Percentiles rank a stretch among this genome's conserved stretches.
Conservation (phyloP, 1,140 invertebrate species). For the Trichonephila inaurata region DNA sequence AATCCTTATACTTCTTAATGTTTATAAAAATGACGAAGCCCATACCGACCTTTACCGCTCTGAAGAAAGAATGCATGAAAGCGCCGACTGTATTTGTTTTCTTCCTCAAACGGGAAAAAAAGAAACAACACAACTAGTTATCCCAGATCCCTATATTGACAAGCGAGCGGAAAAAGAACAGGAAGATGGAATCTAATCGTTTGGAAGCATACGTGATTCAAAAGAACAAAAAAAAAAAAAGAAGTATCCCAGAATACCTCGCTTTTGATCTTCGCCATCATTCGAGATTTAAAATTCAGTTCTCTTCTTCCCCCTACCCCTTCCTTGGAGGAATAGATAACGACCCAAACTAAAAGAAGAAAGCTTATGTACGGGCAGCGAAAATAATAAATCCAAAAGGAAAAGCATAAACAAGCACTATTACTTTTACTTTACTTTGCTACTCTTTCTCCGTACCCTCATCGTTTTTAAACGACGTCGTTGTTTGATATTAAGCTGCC, state of each 20-base stretch:
- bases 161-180: neutral
- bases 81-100: neutral
- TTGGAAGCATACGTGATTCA: conserved; percentile 59
- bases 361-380: conserved; percentile 25
- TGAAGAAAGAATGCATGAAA: neutral
- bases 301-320: neutral
- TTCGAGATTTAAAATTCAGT: conserved; percentile 63
- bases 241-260: neutral
- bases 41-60: neutral
- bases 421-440: conserved; percentile 62
- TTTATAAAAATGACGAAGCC: no score
- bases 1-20: no score
- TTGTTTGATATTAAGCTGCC: conserved; percentile 64
- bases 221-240: conserved; percentile 4
- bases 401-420: conserved; percentile 51
- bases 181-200: conserved; percentile 42
- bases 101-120: neutral
- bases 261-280: conserved; percentile 28
- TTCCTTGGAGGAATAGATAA: conserved; percentile 24
- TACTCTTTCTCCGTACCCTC: neutral
- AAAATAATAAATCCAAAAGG: conserved; percentile 70
- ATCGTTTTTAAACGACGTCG: conserved; percentile 67
- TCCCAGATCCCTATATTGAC: neutral
- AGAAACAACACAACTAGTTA: neutral
- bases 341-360: neutral